Percentiles rank a stretch among this genome's conserved stretches.
Evolutionary conservation across 2,797 vertebrate genomes (phyloP).

Genomic region (Sebastes glaucus): DNA sequence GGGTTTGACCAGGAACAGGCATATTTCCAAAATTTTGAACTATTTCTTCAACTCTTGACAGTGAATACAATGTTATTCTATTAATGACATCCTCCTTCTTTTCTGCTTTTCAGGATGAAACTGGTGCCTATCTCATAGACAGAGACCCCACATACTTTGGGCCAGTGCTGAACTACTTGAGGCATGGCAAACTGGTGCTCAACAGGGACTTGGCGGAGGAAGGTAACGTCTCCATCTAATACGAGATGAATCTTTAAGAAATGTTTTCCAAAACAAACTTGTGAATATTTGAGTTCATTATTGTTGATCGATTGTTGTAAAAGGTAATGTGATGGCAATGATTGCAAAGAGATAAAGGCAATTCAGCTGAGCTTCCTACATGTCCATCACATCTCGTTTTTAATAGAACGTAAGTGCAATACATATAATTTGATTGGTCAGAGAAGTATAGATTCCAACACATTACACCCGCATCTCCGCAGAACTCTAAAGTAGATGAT

Average conservation of each 20-base stretch:
- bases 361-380: neutral
- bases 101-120: constrained; percentile 88
- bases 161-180: constrained; percentile 96
- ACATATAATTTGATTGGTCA: neutral
- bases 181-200: constrained; percentile 97
- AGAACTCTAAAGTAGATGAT: neutral
- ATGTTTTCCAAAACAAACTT: neutral
- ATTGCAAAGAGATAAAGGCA: neutral
- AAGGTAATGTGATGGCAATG: no score
- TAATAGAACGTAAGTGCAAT: neutral
- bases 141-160: constrained; percentile 98
- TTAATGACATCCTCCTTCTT: neutral
- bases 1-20: neutral
- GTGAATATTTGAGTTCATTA: neutral
- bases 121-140: constrained; percentile 98
- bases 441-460: neutral
- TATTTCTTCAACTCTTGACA: neutral
- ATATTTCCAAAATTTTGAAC: neutral
- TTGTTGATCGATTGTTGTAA: neutral
- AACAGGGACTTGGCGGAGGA: constrained; percentile 98
- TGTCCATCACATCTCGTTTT: neutral
- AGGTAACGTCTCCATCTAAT: constrained; percentile 80
- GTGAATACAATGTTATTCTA: neutral
- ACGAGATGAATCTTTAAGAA: neutral
- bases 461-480: neutral